Evolutionary conservation across 1,140 invertebrate genomes (phyloP), one percentile per base, ranked within the genome.

Genomic region (Aphelenchoides fujianensis): DNA sequence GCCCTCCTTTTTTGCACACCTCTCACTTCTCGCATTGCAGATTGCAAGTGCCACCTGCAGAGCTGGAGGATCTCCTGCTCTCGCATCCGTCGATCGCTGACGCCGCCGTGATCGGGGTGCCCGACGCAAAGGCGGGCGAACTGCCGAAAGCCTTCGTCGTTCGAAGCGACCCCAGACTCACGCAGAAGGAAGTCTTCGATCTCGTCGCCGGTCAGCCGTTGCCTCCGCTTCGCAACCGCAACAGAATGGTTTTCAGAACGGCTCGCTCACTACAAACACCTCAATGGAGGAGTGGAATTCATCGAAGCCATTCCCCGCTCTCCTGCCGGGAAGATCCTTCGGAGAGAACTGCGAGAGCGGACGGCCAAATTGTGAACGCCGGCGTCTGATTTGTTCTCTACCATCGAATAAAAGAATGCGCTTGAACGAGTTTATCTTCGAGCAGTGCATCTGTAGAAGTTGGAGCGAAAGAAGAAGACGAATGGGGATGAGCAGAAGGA

Each of bases 21-120:
- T 48, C 16, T 16, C n/a, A n/a, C 16, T 48, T 16, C 41, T n/a
- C 16, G 16, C 41, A 48, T n/a, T n/a, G n/a, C n/a, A n/a, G n/a
- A n/a, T 32, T 78, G n/a, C 85, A 92, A 90, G 92, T 94, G 3
- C 91, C 91, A 23, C 92, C 92, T 23, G 91, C 92, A 0, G 91
- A 93, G 86, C 86, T 94, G 37, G 92, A 94, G 86, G 90, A 89
- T 79, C 85, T 93, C 5, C 88, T 94, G 5, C 86, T 91, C 68
- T 88, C 90, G 72, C 87, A 90, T 61, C 89, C 90, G 0, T 89
- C 88, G 63, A 88, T 94, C 1, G 88, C 88, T 3, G 91, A 93
- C 84, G 90, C 89, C 7, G 91, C 91, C 0, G 91, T 94, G 0
- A 89, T 92, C 27, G 92, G 92, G 0, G 86, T 92, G 0, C 90